Conservation (phyloP, 2,113 vertebrate species). For the Scatophagus argus region DNA sequence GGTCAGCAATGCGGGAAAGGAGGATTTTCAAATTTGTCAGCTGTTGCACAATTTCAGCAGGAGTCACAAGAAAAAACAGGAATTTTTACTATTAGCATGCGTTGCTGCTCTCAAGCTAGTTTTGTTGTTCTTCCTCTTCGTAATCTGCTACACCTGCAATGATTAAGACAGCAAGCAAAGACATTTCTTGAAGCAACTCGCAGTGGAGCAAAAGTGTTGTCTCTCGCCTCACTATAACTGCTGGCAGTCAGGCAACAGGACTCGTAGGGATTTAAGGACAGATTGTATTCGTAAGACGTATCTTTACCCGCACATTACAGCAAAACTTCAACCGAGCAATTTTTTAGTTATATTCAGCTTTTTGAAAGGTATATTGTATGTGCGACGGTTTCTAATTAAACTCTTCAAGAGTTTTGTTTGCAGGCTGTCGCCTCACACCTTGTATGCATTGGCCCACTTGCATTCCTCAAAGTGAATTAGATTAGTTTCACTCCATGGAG, state of each 20-base stretch:
- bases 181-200: constrained; percentile 6
- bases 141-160: not conserved
- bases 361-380: constrained; percentile 21
- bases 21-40: not conserved
- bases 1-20: not conserved
- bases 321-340: constrained; percentile 20
- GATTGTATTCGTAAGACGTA: constrained; percentile 18
- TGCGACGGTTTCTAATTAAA: constrained; percentile 64
- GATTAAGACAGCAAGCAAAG: not conserved
- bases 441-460: constrained; percentile 75
- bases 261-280: constrained; percentile 8
- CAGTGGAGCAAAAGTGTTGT: not conserved
- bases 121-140: constrained; percentile 5
- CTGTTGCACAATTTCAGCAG: not conserved
- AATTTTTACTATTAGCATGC: not conserved
- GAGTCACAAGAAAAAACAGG: not conserved
- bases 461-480: constrained; percentile 78
- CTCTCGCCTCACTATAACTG: not conserved
- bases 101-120: not conserved
- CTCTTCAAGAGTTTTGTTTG: constrained; percentile 66
- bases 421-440: constrained; percentile 72
- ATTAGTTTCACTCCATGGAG: constrained; percentile 75
- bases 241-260: not conserved
- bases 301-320: constrained; percentile 8
- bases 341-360: constrained; percentile 40